Conservation (phyloP, 2,113 vertebrate genomes). For the Sorex fumeus region DNA sequence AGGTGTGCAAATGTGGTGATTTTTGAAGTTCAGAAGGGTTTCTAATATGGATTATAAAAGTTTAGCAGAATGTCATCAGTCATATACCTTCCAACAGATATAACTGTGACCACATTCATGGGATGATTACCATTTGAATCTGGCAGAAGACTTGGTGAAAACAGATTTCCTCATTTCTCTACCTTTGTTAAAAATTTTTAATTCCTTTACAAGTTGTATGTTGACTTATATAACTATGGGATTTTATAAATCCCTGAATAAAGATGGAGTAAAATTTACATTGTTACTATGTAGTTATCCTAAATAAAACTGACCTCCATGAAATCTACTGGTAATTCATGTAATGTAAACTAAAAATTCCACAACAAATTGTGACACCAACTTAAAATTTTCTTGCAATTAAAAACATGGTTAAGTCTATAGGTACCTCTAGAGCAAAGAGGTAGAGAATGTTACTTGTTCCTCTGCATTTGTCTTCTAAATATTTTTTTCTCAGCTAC, state of each 20-base stretch:
- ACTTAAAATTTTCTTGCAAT: slow-evolving; percentile 7
- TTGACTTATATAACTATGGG: background rate
- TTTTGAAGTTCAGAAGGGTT: slow-evolving; percentile 33
- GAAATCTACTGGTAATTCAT: background rate
- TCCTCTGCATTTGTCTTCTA: background rate
- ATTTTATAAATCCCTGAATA: background rate
- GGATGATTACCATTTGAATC: slow-evolving; percentile 22
- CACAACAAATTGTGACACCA: background rate
- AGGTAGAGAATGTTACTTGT: background rate
- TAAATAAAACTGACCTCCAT: background rate
- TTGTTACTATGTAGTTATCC: background rate
- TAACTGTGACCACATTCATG: background rate
- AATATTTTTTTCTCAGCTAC: slow-evolving; percentile 28
- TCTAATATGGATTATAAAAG: background rate
- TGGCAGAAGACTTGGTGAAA: background rate
- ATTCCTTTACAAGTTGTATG: background rate
- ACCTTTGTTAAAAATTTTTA: background rate
- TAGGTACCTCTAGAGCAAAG: background rate
- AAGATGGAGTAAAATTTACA: background rate
- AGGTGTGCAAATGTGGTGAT: background rate
- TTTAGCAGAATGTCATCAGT: background rate
- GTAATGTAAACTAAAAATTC: background rate
- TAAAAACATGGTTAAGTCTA: background rate
- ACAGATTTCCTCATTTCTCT: background rate
- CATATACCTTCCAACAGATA: background rate